phyloP scores from a whole-genome alignment of 2,797 vertebrate species.

The Numenius phaeopus region DNA sequence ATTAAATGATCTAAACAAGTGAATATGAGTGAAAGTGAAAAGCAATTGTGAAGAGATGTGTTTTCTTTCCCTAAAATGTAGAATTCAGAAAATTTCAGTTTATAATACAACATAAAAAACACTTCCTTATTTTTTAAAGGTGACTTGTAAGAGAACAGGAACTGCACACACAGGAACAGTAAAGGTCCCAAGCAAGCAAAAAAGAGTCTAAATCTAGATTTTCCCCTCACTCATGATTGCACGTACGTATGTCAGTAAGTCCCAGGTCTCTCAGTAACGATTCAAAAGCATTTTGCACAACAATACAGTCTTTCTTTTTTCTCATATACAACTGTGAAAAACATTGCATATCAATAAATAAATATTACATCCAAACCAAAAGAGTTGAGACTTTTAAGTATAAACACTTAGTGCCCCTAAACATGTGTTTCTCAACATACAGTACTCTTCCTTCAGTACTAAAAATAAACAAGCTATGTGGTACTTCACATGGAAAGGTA shows the following conservation, averaged over 20 bases:
- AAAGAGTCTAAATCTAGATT: not conserved
- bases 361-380: not conserved
- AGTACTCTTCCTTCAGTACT: not conserved
- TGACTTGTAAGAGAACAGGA: not conserved
- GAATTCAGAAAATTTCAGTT: not conserved
- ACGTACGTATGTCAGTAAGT: not conserved
- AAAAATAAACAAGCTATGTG: not conserved
- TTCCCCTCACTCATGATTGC: not conserved
- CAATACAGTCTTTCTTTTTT: not conserved
- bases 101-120: not conserved
- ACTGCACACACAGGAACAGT: not conserved
- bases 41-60: not conserved
- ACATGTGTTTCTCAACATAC: not conserved
- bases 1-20: not conserved
- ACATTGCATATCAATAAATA: not conserved
- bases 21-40: not conserved
- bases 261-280: not conserved
- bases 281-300: not conserved
- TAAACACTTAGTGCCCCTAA: not conserved
- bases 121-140: not conserved
- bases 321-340: not conserved
- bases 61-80: not conserved
- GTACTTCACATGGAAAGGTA: not conserved
- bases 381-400: not conserved
- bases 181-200: not conserved